Conservation (phyloP, 2,888 invertebrate species). For the Trichacis sp. region DNA sequence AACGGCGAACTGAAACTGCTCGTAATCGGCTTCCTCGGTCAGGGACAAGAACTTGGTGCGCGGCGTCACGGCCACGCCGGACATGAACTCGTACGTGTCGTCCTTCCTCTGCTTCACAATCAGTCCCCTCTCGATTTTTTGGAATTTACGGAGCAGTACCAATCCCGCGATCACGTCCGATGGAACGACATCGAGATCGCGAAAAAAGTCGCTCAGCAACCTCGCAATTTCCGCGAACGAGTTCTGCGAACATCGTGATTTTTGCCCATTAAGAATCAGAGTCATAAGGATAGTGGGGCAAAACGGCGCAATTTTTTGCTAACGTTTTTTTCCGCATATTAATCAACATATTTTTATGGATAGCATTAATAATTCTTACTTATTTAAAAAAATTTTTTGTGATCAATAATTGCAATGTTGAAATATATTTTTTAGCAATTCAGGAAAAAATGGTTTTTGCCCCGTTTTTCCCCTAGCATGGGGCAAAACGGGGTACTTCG, state of each 20-base stretch:
- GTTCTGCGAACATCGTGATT: conserved; percentile 76
- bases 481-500: too few relatives aligned
- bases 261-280: too few relatives aligned
- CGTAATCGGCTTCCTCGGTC: conserved; percentile 79
- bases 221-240: conserved; percentile 88
- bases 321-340: too few relatives aligned
- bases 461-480: too few relatives aligned
- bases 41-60: conserved; percentile 84
- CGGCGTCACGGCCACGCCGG: conserved; percentile 86
- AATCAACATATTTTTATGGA: too few relatives aligned
- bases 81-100: conserved; percentile 83
- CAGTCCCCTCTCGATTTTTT: conserved; percentile 82
- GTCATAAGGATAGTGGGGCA: too few relatives aligned
- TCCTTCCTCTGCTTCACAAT: conserved; percentile 82
- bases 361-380: too few relatives aligned
- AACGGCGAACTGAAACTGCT: conserved; percentile 79
- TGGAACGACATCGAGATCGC: conserved; percentile 89
- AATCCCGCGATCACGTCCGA: conserved; percentile 89
- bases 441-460: too few relatives aligned
- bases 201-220: conserved; percentile 86
- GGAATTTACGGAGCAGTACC: conserved; percentile 82
- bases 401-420: too few relatives aligned
- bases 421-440: too few relatives aligned
- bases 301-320: too few relatives aligned
- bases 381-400: too few relatives aligned